Percentiles rank a stretch among this genome's conserved stretches.
These are phyloP conservation scores for Netelia inedita DNA, from an alignment of 2,888 invertebrate species.

Conservation along the genomic window DNA sequence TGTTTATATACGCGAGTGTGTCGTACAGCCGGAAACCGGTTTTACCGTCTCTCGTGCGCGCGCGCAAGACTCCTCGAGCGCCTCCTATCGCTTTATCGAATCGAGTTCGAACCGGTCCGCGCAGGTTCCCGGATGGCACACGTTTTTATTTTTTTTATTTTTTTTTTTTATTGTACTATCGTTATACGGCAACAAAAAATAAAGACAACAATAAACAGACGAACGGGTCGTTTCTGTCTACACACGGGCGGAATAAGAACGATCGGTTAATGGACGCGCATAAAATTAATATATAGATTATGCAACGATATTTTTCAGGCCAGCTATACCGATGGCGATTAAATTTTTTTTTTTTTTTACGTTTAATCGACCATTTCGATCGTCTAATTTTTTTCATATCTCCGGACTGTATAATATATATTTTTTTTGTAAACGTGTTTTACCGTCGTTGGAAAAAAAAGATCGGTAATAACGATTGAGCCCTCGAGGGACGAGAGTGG, in stretches of 20 bases:
- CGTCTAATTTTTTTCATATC: neutral
- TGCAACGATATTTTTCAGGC: neutral
- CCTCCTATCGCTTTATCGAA: constrained; percentile 41
- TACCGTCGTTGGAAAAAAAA: too few relatives aligned
- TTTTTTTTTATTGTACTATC: constrained; percentile 16
- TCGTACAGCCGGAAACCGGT: constrained; percentile 3
- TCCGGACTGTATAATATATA: neutral
- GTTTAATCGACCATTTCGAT: neutral
- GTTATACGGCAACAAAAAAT: constrained; percentile 9
- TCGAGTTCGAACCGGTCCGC: constrained; percentile 29
- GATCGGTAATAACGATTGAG: too few relatives aligned
- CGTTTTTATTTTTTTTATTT: too few relatives aligned
- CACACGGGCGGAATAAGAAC: neutral
- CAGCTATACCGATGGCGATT: neutral
- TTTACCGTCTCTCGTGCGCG: neutral
- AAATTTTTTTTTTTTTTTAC: neutral
- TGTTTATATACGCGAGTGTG: neutral
- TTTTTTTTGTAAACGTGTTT: neutral
- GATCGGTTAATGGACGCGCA: neutral
- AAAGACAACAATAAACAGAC: neutral
- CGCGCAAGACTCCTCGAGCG: neutral
- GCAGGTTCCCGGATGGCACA: constrained; percentile 10
- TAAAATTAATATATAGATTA: neutral
- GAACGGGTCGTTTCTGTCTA: neutral
- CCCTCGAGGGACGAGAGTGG: neutral